Base-by-base conservation (phyloP, 2,888 invertebrate species). In the Phoenoteleia sp. region DNA sequence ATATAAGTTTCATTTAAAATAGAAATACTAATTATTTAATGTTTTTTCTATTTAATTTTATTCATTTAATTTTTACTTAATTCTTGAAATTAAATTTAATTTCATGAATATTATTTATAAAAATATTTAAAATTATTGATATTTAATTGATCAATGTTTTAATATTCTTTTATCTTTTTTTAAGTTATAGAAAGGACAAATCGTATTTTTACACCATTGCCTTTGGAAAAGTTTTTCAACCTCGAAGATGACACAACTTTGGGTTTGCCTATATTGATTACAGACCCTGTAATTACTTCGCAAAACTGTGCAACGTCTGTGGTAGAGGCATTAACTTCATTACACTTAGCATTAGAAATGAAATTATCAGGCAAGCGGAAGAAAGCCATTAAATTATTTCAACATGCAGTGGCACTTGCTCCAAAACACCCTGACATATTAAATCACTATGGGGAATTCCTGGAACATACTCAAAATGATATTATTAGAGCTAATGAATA, bases 381-480 rank as follows among this genome's bases (percentile, higher is more conserved):
- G 69, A 98, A 98, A 94, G 98, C 99, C 0, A 94, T 96, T 39
- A 97, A 97, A 92, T 93, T 98, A 29, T 97, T 98, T 91, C 96
- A 98, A 94, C 99, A 99, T 94, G 99, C 99, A 0, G 95, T 98
- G 76, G 97, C 98, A 0, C 94, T 99, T 45, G 98, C 98, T 13
- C 99, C 99, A 0, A 96, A 96, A 89, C 98, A 99, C 94, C 97
- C 99, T 0, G 99, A 99, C 91, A 96, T 99, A 58, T 94, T 99
- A 7, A 97, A 98, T 86, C 97, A 97, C 90, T 99, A 98, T 92
- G 99, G 99, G 11, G 98, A 99, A 93, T 98, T 98, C 92, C 94
- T 99, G 76, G 99, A 99, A 94, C 96, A 97, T 86, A 96, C 96
- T 17, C 96, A 97, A 86, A 96, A 97, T 33, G 98, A 99, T 94